Percentiles rank a stretch among this genome's conserved stretches.
These are phyloP conservation scores for Riptortus pedestris DNA, from an alignment of 1,140 invertebrate species.

Conservation along the genomic window DNA sequence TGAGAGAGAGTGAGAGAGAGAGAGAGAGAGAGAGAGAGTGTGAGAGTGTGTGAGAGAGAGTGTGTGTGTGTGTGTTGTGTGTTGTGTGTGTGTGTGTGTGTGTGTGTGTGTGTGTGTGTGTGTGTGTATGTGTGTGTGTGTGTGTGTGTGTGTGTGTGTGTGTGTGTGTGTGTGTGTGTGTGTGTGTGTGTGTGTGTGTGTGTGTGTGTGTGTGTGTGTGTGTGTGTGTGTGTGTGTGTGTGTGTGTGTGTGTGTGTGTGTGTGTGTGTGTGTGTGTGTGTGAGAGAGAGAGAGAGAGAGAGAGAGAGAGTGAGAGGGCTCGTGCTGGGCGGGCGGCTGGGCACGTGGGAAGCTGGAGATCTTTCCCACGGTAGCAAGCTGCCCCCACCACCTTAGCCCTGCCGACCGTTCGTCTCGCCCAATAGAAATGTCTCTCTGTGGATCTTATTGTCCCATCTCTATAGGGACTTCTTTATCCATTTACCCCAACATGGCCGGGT, in stretches of 20 bases:
- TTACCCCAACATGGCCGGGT: no score
- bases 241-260: slow-evolving; percentile 5
- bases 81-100: background rate
- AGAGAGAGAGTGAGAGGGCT: slow-evolving; percentile 19
- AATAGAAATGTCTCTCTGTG: background rate
- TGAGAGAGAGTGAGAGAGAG: background rate
- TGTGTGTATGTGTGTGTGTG: background rate
- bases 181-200: background rate
- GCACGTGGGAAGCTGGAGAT: slow-evolving; percentile 31
- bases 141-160: slow-evolving; percentile 1
- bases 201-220: slow-evolving; percentile 1
- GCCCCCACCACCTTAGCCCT: slow-evolving; percentile 6
- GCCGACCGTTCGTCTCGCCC: background rate
- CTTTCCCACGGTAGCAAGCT: slow-evolving; percentile 12
- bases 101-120: background rate
- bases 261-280: background rate
- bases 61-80: background rate
- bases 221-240: slow-evolving; percentile 13
- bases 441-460: no score
- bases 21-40: background rate
- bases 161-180: background rate
- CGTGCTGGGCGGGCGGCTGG: slow-evolving; percentile 3
- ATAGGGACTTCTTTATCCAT: background rate
- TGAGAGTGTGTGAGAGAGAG: background rate
- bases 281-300: background rate